Evolutionary conservation across 1,140 invertebrate species (phyloP).

Genomic region (Eufriesea mexicana): DNA sequence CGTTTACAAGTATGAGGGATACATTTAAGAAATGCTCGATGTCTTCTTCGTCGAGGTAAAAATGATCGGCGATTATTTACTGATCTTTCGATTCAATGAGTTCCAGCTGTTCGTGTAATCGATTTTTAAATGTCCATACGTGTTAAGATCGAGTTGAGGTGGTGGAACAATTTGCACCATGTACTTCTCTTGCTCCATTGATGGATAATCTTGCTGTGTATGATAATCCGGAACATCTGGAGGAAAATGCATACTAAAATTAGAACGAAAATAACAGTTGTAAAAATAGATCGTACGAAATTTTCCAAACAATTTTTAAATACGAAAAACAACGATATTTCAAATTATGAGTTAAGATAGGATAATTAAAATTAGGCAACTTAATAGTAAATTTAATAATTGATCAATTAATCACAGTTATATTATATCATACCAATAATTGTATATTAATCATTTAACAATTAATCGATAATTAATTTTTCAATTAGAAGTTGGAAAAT

Average conservation of each 20-base stretch:
- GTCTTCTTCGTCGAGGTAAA: neutral
- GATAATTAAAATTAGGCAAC: too few relatives aligned
- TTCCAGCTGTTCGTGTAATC: slow-evolving; percentile 90
- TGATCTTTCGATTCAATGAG: slow-evolving; percentile 85
- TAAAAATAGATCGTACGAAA: too few relatives aligned
- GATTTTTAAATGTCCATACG: slow-evolving; percentile 88
- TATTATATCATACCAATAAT: too few relatives aligned
- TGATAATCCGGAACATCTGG: slow-evolving; percentile 12
- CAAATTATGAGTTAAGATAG: too few relatives aligned
- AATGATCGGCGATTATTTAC: slow-evolving; percentile 76
- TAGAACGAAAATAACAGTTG: neutral
- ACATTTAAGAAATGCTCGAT: neutral
- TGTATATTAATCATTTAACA: too few relatives aligned
- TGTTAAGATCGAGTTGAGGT: slow-evolving; percentile 84
- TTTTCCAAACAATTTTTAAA: too few relatives aligned
- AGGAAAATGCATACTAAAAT: neutral
- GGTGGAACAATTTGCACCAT: slow-evolving; percentile 63
- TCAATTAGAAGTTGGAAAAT: too few relatives aligned
- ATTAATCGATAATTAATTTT: too few relatives aligned
- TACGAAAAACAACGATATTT: too few relatives aligned
- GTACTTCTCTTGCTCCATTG: slow-evolving; percentile 56
- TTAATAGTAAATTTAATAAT: too few relatives aligned
- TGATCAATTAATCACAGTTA: too few relatives aligned
- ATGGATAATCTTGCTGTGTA: neutral
- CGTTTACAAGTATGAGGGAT: neutral